Evolutionary conservation across 1,140 invertebrate genomes (phyloP).

Genomic region (Carcinoscorpius rotundicauda): DNA sequence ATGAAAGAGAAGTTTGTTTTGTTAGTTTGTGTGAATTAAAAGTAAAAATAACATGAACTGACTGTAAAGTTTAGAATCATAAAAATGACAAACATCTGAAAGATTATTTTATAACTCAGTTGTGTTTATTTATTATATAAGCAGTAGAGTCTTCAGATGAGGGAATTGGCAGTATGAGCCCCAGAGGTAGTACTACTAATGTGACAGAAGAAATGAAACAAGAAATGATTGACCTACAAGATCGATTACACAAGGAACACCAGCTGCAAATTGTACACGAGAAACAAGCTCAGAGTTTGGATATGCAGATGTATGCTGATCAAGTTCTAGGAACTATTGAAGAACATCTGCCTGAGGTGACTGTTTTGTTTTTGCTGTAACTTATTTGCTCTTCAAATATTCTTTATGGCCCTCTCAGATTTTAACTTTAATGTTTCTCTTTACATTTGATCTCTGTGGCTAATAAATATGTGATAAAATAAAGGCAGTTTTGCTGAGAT

Average conservation of each 20-base stretch:
- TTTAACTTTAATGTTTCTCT: too few relatives aligned
- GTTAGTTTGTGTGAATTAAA: background rate
- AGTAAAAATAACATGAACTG: background rate
- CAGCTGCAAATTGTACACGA: conserved; percentile 60
- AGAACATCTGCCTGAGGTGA: too few relatives aligned
- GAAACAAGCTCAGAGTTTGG: conserved; percentile 51
- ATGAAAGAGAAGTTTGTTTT: too few relatives aligned
- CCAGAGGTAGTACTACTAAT: conserved; percentile 17
- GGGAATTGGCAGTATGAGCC: conserved; percentile 30
- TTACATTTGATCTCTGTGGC: too few relatives aligned
- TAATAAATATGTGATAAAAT: too few relatives aligned
- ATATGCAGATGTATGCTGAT: too few relatives aligned
- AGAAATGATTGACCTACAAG: conserved; percentile 56
- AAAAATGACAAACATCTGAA: background rate
- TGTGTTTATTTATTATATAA: background rate
- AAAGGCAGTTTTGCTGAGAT: too few relatives aligned
- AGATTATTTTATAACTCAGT: background rate
- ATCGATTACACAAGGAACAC: conserved; percentile 70
- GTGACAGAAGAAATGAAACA: conserved; percentile 33
- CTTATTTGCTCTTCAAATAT: too few relatives aligned
- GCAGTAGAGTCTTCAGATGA: conserved; percentile 35
- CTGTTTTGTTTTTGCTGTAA: too few relatives aligned
- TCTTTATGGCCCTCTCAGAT: too few relatives aligned
- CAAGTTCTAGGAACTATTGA: too few relatives aligned
- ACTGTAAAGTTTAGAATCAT: background rate